Percentiles rank a stretch among this genome's conserved stretches.
phyloP scores from a whole-genome alignment of 1,140 invertebrate species.

The Drosophila sp. region DNA sequence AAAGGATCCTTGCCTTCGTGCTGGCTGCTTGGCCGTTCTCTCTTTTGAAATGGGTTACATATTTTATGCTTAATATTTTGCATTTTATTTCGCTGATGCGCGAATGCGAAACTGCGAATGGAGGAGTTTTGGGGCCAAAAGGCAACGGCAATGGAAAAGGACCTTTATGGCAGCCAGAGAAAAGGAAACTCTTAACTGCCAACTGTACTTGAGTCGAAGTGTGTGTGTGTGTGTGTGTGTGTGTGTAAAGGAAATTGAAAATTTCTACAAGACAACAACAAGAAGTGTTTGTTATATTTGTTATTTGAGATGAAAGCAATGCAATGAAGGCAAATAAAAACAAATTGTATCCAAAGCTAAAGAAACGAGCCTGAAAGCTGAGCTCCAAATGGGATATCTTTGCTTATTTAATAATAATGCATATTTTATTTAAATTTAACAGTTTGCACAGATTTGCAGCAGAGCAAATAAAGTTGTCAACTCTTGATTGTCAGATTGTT shows the following conservation, averaged over 20 bases:
- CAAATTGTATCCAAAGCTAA: conserved; percentile 15
- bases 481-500: no score
- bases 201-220: conserved; percentile 63
- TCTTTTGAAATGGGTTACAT: conserved; percentile 82
- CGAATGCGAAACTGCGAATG: conserved; percentile 12
- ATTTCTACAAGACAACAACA: conserved; percentile 40
- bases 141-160: conserved; percentile 22
- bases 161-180: conserved; percentile 22
- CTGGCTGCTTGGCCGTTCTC: conserved; percentile 28
- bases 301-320: conserved; percentile 32
- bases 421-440: conserved; percentile 2
- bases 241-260: conserved; percentile 62
- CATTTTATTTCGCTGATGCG: conserved; percentile 73
- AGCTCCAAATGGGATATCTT: not conserved
- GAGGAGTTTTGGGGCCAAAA: conserved; percentile 5
- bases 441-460: not conserved
- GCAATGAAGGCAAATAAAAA: conserved; percentile 26
- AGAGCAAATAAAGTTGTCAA: conserved; percentile 4
- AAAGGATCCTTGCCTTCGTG: not conserved
- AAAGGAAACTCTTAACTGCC: conserved; percentile 48
- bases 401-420: not conserved
- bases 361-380: not conserved
- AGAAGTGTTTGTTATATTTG: conserved; percentile 31
- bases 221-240: conserved; percentile 9
- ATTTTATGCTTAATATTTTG: conserved; percentile 84